Conservation (phyloP, 2,797 vertebrate species). For the Oreonectes daqikongensis region DNA sequence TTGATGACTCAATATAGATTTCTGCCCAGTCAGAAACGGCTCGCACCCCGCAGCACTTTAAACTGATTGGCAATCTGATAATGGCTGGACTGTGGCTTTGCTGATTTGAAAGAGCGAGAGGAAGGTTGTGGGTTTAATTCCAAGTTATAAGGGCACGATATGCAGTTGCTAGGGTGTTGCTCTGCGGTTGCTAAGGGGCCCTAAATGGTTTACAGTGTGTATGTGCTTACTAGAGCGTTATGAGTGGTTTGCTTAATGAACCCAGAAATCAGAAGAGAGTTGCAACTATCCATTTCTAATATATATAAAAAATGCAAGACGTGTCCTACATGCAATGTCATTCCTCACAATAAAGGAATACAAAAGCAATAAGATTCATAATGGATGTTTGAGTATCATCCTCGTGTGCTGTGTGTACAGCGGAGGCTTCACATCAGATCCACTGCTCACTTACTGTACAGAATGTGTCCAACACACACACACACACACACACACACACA, state of each 20-base stretch:
- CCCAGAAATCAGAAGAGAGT: background rate
- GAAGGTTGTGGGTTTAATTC: too few species aligned
- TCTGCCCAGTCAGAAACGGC: background rate
- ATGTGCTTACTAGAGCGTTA: background rate
- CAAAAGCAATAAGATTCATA: background rate
- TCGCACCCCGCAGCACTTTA: background rate
- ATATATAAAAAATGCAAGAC: too few species aligned
- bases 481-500: background rate
- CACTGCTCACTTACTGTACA: too few species aligned
- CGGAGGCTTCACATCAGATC: background rate
- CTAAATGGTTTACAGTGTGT: background rate
- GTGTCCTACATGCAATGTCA: too few species aligned
- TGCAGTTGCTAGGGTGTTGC: background rate
- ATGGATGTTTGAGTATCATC: background rate
- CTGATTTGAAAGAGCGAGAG: too few species aligned
- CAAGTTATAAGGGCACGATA: background rate
- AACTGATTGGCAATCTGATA: background rate
- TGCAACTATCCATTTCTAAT: too few species aligned
- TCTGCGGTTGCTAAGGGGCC: background rate
- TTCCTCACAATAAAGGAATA: too few species aligned
- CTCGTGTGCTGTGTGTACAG: background rate
- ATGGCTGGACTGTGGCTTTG: too few species aligned
- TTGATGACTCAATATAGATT: background rate
- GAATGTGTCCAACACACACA: conserved; percentile 6
- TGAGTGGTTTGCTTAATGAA: background rate